A percentile compares a stretch with the other conserved stretches of the same genome.
Evolutionary conservation across 92 coral and sea anemone species (phyloP).

Genomic region (Siderastrea radians): DNA sequence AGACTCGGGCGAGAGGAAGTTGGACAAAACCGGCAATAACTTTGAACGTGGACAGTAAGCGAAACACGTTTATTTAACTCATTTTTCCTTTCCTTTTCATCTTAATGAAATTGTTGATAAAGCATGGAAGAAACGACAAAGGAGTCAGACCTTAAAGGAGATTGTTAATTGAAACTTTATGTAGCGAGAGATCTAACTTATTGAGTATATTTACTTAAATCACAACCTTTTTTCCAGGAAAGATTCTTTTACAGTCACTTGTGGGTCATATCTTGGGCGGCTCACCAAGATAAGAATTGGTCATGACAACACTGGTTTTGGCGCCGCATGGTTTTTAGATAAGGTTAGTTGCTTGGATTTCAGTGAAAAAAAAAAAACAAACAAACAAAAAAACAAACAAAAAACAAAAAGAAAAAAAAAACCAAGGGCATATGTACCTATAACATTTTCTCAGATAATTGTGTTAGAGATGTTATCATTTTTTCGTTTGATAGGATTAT

Average conservation of each 20-base stretch:
- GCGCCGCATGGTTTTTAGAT: conserved; percentile 89
- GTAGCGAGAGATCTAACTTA: neutral
- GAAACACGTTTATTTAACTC: neutral
- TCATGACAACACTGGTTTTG: conserved; percentile 89
- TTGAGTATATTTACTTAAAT: neutral
- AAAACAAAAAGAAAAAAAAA: no score
- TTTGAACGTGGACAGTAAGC: conserved; percentile 79
- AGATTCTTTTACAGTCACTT: conserved; percentile 55
- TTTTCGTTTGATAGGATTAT: no score
- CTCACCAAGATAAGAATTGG: conserved; percentile 88
- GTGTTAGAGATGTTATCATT: no score
- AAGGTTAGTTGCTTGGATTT: conserved; percentile 54
- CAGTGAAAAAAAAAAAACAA: neutral
- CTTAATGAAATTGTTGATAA: no score
- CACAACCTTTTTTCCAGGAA: conserved; percentile 27
- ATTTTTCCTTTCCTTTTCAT: neutral
- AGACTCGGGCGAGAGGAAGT: conserved; percentile 70
- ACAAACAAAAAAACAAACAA: neutral
- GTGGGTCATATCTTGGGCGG: conserved; percentile 70
- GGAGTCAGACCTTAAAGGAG: no score
- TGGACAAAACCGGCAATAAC: conserved; percentile 82
- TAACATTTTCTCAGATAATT: no score
- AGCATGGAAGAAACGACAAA: no score
- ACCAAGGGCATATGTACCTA: neutral
- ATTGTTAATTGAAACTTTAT: neutral